A percentile compares a stretch with the other conserved stretches of the same genome.
Evolutionary conservation across 2,113 vertebrate genomes (phyloP).

Genomic region (Pantherophis guttatus): DNA sequence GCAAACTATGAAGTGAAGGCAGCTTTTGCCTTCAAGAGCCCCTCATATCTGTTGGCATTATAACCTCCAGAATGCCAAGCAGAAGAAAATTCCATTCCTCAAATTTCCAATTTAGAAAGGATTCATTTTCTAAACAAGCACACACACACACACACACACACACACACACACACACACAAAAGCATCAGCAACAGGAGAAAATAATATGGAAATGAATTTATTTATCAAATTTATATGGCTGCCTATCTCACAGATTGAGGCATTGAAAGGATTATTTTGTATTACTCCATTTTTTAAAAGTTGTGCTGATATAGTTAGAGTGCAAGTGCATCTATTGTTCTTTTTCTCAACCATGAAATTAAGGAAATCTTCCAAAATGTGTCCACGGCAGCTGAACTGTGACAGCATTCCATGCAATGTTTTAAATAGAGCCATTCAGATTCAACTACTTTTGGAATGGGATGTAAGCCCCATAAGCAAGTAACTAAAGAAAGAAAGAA

Average conservation of each 20-base stretch:
- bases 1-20: neutral
- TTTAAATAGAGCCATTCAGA: neutral
- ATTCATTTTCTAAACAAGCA: neutral
- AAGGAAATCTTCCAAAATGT: neutral
- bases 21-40: neutral
- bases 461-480: neutral
- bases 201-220: neutral
- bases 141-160: accelerated
- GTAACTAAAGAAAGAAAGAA: neutral
- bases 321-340: neutral
- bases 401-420: neutral
- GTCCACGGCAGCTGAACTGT: neutral
- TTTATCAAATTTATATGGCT: neutral
- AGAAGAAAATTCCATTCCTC: neutral
- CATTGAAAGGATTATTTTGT: neutral
- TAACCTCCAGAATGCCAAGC: neutral
- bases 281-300: neutral
- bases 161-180: neutral
- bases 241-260: neutral
- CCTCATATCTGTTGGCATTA: neutral
- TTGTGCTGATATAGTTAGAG: neutral
- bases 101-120: neutral
- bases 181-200: neutral
- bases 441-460: neutral
- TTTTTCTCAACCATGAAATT: neutral